These are phyloP conservation scores for Tachysurus vachellii DNA, from an alignment of 2,113 vertebrate genomes.

Conservation along the genomic window DNA sequence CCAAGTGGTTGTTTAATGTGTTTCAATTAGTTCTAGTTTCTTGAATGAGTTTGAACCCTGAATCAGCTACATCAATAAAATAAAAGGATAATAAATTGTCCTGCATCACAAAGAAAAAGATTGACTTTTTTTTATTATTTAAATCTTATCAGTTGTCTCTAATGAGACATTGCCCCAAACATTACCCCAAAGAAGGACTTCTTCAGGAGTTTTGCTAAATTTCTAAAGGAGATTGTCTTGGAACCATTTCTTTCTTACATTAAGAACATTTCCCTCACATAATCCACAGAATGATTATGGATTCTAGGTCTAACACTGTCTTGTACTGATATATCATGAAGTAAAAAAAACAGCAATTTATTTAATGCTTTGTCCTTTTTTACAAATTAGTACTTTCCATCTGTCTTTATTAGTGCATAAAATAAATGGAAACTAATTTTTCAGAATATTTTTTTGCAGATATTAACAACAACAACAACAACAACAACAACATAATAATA, in stretches of 20 bases:
- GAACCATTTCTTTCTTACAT: not conserved
- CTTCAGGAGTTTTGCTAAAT: not conserved
- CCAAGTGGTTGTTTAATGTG: not conserved
- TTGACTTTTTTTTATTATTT: not conserved
- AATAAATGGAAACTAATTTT: not conserved
- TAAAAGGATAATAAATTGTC: not conserved
- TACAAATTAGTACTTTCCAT: not conserved
- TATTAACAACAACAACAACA: not conserved
- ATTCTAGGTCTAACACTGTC: too few relatives aligned
- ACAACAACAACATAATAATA: not conserved
- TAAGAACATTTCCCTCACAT: not conserved
- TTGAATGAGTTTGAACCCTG: not conserved
- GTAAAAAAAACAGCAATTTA: too few relatives aligned
- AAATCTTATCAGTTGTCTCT: not conserved
- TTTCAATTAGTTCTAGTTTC: not conserved
- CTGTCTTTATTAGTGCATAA: not conserved
- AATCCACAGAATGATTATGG: too few relatives aligned
- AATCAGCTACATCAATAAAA: not conserved
- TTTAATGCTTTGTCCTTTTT: not conserved
- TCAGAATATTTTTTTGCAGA: not conserved
- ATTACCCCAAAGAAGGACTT: not conserved
- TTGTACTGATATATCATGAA: too few relatives aligned
- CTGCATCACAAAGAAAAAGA: not conserved
- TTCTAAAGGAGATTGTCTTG: not conserved
- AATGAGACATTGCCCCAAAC: not conserved